A percentile compares a stretch with the other conserved stretches of the same genome.
Evolutionary conservation across 2,113 vertebrate genomes (phyloP).

Genomic region (Pogonocichla stellata): DNA sequence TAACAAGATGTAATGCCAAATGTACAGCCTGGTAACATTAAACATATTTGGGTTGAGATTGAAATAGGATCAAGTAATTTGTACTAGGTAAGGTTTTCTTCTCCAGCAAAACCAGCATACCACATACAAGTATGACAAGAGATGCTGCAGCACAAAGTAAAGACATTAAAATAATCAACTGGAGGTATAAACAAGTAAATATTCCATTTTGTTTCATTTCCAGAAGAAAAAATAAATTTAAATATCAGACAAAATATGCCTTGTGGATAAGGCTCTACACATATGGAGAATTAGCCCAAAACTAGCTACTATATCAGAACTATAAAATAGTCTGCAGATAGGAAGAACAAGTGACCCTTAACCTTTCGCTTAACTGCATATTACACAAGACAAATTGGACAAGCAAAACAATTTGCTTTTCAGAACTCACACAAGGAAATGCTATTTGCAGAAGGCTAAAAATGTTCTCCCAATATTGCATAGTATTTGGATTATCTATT

Average conservation of each 20-base stretch:
- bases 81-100: neutral
- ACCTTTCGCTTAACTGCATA: neutral
- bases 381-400: neutral
- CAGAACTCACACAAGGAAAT: neutral
- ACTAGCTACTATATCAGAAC: neutral
- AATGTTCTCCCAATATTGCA: neutral
- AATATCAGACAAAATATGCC: neutral
- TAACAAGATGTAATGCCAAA: neutral
- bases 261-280: neutral
- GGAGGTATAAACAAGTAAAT: neutral
- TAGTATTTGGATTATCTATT: neutral
- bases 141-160: neutral
- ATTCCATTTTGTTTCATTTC: neutral
- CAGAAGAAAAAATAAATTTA: neutral
- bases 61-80: neutral
- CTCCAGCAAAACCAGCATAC: neutral
- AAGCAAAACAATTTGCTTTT: neutral
- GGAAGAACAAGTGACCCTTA: neutral
- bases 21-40: neutral
- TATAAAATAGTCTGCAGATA: neutral
- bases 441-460: neutral
- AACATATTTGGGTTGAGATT: neutral
- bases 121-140: neutral
- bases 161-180: neutral
- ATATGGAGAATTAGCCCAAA: neutral